Base-by-base conservation (phyloP, 2,888 invertebrate genomes). In the Protophormia terraenovae region DNA sequence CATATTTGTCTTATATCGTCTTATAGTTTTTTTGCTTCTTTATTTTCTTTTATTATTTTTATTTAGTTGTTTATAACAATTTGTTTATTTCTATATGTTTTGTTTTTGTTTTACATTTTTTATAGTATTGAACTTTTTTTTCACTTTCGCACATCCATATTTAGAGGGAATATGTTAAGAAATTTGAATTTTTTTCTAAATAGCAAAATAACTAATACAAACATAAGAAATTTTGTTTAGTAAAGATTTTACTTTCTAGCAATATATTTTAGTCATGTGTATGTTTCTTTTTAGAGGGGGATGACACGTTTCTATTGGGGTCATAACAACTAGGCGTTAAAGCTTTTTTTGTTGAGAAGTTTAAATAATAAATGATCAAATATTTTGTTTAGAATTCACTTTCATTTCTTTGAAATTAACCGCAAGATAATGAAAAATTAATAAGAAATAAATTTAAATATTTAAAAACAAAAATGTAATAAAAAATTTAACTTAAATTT, bases 141-240 rank as follows among this genome's bases (percentile, higher is more conserved):
- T 80, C 60, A 67, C 69, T 78, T 78, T 82, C 78, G 73, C 78
- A 73, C 47, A 64, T 38, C 73, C 58, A 85, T 69, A 69, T 82
- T 66, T 60, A 58, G 19, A 47, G 58, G 58, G n/a, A 35, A 72
- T 67, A 71, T 41, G n/a, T 64, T 73, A 84, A 55, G 35, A 69
- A 66, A 60, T 75, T 75, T 35, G 12, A 50, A 50, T 64, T 50
- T 78, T 35, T 67, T 77, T 58, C 32, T 22, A 35, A 58, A 58
- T 29, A 22, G 6, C 38, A 32, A 53, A 12, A 27, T 29, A n/a
- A n/a, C n/a, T n/a, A n/a, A n/a, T n/a, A n/a, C n/a, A n/a, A n/a
- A n/a, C n/a, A n/a, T n/a, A n/a, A n/a, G n/a, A n/a, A n/a, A n/a
- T n/a, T n/a, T n/a, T n/a, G n/a, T n/a, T n/a, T n/a, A n/a, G n/a